Base-by-base conservation (phyloP, 2,888 invertebrate genomes). In the Drosophila putrida region DNA sequence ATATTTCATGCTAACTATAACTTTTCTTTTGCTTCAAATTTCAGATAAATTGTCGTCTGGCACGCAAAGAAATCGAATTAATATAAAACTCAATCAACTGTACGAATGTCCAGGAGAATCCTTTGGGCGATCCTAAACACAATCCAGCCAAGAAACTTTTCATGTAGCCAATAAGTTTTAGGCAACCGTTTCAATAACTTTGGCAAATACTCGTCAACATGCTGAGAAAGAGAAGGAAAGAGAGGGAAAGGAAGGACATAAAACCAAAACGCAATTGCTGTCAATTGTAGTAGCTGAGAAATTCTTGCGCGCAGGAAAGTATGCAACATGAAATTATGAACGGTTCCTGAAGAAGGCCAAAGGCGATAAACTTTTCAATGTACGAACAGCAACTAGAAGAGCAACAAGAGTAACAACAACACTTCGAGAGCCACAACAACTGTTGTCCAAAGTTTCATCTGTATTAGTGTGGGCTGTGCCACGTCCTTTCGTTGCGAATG, bases 251-350 rank as follows among this genome's bases (percentile, higher is more conserved):
- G 43, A 59, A 54, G 38, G n/a, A 31, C 33, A 33, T 33, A 33
- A 54, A 35, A 43, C 31, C 67, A 58, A 60, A 80, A 67, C 72
- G 88, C 85, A 85, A 82, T 87, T 82, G 79, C 77, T 78, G 87
- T 84, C 89, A 85, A 89, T 89, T 88, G 85, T 79, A 71, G 85
- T 79, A 71, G 80, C 77, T 68, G 59, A 61, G 66, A 79, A 67
- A 66, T 63, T 57, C 62, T 35, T 43, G 44, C 53, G 66, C 63
- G 44, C 50, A 38, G 44, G 58, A 66, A 68, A 78, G 71, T 74
- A 75, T 89, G 89, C 82, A 88, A 69, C 75, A 69, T 46, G 47
- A 77, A 89, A 89, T 87, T 89, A 84, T 79, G 69, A 60, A 64
- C 55, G 69, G 55, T 66, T 54, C 80, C 68, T 50, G 60, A 47